Evolutionary conservation across 2,113 vertebrate genomes (phyloP).

Genomic region (Sclerurus mexicanus): DNA sequence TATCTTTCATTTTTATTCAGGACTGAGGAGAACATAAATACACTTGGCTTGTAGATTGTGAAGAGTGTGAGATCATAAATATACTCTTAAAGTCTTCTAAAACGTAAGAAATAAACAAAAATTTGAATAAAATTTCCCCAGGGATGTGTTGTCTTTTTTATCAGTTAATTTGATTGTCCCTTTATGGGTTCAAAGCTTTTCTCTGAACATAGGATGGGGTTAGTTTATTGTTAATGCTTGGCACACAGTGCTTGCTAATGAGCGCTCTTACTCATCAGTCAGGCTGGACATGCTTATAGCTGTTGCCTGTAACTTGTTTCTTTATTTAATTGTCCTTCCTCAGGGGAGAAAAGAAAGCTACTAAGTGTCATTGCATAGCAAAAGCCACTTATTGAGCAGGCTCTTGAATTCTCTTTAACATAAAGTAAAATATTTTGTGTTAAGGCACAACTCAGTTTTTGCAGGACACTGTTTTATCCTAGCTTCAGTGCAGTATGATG

Average conservation of each 20-base stretch:
- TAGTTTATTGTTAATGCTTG: neutral
- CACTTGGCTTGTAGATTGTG: neutral
- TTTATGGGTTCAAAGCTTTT: neutral
- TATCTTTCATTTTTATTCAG: neutral
- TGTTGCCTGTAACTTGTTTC: neutral
- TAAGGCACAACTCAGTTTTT: neutral
- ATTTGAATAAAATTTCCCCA: neutral
- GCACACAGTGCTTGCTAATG: neutral
- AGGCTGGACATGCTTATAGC: neutral
- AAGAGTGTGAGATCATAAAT: neutral
- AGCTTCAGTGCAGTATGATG: neutral
- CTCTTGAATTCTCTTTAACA: neutral
- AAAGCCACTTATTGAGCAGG: neutral
- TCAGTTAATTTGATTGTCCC: neutral
- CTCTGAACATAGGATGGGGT: neutral
- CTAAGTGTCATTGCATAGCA: neutral
- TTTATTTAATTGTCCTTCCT: neutral
- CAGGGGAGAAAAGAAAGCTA: neutral
- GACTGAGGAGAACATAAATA: neutral
- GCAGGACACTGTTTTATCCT: neutral
- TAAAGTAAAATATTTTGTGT: neutral
- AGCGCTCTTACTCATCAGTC: neutral
- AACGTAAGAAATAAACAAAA: neutral
- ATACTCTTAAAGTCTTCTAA: neutral
- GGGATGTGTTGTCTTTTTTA: neutral